Evolutionary conservation across 2,113 vertebrate genomes (phyloP).

Genomic region (Hippopotamus amphibius): DNA sequence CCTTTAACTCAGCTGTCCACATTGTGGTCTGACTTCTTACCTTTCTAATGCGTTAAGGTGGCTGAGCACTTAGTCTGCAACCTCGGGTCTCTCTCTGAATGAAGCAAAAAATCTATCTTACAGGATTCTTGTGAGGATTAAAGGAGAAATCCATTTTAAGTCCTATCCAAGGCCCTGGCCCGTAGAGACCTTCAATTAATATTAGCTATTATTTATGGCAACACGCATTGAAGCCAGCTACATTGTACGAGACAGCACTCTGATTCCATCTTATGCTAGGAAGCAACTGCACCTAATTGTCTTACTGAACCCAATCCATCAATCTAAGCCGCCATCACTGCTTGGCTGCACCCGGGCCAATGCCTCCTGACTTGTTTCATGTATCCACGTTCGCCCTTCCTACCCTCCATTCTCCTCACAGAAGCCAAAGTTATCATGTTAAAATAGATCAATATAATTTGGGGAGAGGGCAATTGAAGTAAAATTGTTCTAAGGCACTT

Average conservation of each 20-base stretch:
- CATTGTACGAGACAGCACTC: not conserved
- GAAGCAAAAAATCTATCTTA: not conserved
- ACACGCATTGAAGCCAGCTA: not conserved
- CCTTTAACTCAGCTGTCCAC: not conserved
- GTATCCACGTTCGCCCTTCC: not conserved
- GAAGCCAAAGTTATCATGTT: slow-evolving; percentile 3
- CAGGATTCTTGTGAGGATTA: not conserved
- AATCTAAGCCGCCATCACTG: not conserved
- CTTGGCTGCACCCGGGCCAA: not conserved
- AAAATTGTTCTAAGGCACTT: not conserved
- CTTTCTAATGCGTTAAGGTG: not conserved
- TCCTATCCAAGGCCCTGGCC: not conserved
- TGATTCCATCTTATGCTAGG: not conserved
- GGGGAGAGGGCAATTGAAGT: not conserved
- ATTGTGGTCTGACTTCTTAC: not conserved
- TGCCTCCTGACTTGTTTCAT: not conserved
- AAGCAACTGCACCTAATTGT: not conserved
- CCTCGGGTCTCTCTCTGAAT: not conserved
- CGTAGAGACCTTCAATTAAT: not conserved
- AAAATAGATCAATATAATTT: not conserved
- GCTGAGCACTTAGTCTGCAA: not conserved
- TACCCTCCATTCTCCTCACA: not conserved
- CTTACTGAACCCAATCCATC: not conserved
- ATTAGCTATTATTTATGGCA: not conserved
- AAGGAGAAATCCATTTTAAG: not conserved